These are phyloP conservation scores for Grammomys surdaster DNA, from an alignment of 2,113 vertebrate species.

Conservation along the genomic window DNA sequence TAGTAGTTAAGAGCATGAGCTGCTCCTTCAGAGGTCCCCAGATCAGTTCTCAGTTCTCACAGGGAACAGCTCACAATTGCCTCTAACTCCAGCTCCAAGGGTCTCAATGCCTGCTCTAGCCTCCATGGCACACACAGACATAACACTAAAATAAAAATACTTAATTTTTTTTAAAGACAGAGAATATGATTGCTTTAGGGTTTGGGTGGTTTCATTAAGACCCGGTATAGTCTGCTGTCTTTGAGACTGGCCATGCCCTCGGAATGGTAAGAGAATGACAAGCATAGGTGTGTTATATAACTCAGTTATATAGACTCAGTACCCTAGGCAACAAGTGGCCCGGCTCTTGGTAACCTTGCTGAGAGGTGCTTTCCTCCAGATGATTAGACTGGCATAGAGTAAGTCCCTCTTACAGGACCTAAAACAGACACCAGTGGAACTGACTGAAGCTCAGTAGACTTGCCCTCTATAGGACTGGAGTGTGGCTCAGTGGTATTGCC, in stretches of 20 bases:
- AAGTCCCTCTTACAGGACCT: neutral
- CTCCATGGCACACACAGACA: neutral
- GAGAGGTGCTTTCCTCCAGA: neutral
- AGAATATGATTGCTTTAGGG: neutral
- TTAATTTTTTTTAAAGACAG: neutral
- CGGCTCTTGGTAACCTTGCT: neutral
- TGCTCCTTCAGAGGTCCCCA: neutral
- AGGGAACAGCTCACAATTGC: neutral
- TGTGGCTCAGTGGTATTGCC: neutral
- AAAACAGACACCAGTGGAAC: neutral
- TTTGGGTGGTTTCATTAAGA: conserved; percentile 25
- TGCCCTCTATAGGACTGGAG: neutral
- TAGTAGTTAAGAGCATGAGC: neutral
- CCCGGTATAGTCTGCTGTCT: neutral
- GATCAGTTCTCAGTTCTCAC: neutral
- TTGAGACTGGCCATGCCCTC: conserved; percentile 31
- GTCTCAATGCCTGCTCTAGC: neutral
- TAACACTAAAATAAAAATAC: neutral
- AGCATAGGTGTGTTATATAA: neutral
- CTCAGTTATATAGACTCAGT: no score
- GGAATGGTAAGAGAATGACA: neutral
- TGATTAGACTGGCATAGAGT: neutral
- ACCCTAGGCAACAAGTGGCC: neutral
- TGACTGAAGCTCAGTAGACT: neutral
- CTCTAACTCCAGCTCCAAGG: neutral